Percentiles rank a stretch among this genome's conserved stretches.
Evolutionary conservation across 2,113 vertebrate genomes (phyloP).

Genomic region (Panurus biarmicus): DNA sequence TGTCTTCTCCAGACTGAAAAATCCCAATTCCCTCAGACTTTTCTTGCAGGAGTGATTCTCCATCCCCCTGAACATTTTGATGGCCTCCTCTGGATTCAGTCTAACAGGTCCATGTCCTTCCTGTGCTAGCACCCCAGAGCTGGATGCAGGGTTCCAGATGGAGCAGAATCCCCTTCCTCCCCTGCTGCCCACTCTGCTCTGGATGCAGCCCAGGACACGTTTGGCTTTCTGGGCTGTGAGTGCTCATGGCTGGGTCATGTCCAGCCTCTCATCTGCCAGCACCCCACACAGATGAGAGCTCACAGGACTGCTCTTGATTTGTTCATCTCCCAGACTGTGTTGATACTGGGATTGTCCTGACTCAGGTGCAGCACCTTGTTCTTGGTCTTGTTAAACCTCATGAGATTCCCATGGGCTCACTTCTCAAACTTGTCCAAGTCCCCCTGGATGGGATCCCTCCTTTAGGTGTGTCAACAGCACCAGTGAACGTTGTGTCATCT

Average conservation of each 20-base stretch:
- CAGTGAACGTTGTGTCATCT: not conserved
- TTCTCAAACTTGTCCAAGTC: not conserved
- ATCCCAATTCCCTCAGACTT: not conserved
- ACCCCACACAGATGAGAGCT: too few species aligned
- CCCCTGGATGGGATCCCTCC: not conserved
- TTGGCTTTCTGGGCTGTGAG: not conserved
- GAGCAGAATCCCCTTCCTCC: not conserved
- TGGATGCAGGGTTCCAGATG: not conserved
- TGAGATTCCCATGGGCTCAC: too few species aligned
- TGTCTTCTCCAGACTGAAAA: not conserved
- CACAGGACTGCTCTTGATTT: not conserved
- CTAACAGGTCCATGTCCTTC: not conserved
- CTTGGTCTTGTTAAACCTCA: not conserved
- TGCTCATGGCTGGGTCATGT: not conserved
- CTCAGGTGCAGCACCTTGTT: accelerated
- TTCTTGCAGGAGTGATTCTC: not conserved
- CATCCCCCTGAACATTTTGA: not conserved
- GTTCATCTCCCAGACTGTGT: not conserved
- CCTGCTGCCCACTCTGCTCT: not conserved
- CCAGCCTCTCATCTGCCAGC: not conserved
- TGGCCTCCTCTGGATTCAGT: not conserved
- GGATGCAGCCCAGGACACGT: not conserved
- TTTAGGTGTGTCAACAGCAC: not conserved
- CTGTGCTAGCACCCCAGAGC: not conserved
- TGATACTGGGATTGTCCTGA: not conserved